Evolutionary conservation across 2,888 invertebrate genomes (phyloP).

Genomic region (Andrena trimmerana): DNA sequence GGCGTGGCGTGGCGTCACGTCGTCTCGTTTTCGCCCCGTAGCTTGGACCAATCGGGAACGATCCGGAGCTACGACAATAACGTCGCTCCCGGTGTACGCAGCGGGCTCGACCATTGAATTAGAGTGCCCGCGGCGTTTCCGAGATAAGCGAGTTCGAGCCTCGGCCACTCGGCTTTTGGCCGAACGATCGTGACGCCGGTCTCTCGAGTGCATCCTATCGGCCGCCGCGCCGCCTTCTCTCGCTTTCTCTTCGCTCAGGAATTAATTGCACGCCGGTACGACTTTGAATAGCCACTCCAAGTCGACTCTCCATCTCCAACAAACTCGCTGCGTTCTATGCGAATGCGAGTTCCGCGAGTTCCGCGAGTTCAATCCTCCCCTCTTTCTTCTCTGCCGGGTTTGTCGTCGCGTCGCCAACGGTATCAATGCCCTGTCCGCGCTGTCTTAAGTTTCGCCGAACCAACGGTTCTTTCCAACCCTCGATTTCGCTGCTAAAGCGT

Average conservation of each 20-base stretch:
- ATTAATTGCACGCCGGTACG: slow-evolving; percentile 78
- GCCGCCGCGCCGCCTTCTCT: slow-evolving; percentile 39
- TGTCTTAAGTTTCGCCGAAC: not conserved
- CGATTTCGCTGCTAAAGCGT: not conserved
- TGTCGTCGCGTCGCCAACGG: not conserved
- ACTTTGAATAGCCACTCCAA: slow-evolving; percentile 74
- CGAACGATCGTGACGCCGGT: slow-evolving; percentile 60
- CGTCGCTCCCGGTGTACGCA: slow-evolving; percentile 59
- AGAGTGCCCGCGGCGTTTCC: slow-evolving; percentile 56
- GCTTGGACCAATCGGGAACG: slow-evolving; percentile 1
- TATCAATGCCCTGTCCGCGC: not conserved
- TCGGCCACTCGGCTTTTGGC: slow-evolving; percentile 60
- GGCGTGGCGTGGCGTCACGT: too few relatives aligned
- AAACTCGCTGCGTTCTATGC: slow-evolving; percentile 40
- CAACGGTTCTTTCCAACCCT: not conserved
- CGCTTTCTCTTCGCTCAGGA: slow-evolving; percentile 67
- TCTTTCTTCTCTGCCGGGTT: not conserved
- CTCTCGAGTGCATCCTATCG: slow-evolving; percentile 64
- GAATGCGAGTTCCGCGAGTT: slow-evolving; percentile 12
- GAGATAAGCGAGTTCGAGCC: slow-evolving; percentile 60
- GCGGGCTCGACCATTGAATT: slow-evolving; percentile 61
- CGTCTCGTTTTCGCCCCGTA: slow-evolving; percentile 35
- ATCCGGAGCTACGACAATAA: slow-evolving; percentile 61
- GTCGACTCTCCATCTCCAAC: slow-evolving; percentile 44
- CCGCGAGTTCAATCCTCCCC: not conserved